Base-by-base conservation (phyloP, 2,797 vertebrate species). In the Alca torda region DNA sequence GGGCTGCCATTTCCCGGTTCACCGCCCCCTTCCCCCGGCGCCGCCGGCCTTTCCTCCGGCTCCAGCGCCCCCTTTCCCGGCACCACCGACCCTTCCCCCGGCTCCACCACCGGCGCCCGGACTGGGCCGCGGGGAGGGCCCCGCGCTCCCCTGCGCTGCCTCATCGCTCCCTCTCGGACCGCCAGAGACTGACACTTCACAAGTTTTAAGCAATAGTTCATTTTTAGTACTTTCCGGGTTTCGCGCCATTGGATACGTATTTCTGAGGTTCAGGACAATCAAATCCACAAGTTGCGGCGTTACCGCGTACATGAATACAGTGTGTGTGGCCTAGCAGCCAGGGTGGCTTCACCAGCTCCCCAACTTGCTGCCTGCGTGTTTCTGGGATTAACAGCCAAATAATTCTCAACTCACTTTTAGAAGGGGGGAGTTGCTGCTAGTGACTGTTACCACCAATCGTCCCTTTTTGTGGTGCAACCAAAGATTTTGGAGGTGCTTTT, bases 171-270 rank as follows among this genome's bases (percentile, higher is more conserved):
- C 11, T 37, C 21, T 15, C 16, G 2, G 5, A 5, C 16, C 23
- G 4, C 21, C 18, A 6, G 19, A 21, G 54, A 4, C 16, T 18
- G 61, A 11, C 33, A 2, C 9, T 9, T 50, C 33, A 9, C 21
- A 57, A 19, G 63, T 24, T 67, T 30, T 19, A 26, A 45, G 26
- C 11, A 13, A 2, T 20, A 35, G 26, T 3, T 9, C 15, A 0
- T 9, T 43, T 10, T 9, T 5, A 3, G 23, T 14, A 3, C 24
- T 54, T 45, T 21, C 31, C 2, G 70, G 25, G 25, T 54, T 88
- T 76, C 25, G 24, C 26, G 4, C 35, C 56, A 2, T 1, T 2
- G 26, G 19, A 7, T 13, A 3, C 3, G 0, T 11, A 15, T 50
- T 70, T 20, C 28, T 13, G 51, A 70, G 46, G 33, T 16, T 35